These are phyloP conservation scores for Hylia prasina DNA, from an alignment of 2,113 vertebrate species.

Conservation along the genomic window DNA sequence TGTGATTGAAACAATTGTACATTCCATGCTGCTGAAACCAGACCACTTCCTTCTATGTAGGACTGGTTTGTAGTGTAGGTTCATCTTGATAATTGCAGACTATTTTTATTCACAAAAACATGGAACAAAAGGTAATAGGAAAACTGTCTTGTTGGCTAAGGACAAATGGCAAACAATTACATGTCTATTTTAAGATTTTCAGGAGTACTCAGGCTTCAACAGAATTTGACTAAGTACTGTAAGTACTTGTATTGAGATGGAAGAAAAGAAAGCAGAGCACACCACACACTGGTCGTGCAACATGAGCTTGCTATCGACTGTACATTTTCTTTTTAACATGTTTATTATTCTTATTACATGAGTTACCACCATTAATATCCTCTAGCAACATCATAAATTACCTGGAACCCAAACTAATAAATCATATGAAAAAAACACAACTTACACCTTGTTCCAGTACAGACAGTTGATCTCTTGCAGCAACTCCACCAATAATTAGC, in stretches of 20 bases:
- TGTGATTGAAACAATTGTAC: not conserved
- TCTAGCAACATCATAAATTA: not conserved
- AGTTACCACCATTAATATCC: not conserved
- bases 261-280: no score
- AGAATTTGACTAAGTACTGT: not conserved
- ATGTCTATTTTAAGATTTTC: not conserved
- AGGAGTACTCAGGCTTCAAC: not conserved
- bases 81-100: not conserved
- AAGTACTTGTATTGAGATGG: not conserved
- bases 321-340: not conserved
- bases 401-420: not conserved
- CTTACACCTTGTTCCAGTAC: constrained; percentile 90
- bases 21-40: not conserved
- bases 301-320: not conserved
- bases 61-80: not conserved
- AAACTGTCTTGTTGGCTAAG: not conserved
- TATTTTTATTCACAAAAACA: not conserved
- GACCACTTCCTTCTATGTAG: fast-evolving
- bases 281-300: no score
- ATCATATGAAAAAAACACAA: not conserved
- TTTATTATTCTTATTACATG: not conserved
- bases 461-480: constrained; percentile 92
- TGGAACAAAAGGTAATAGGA: not conserved
- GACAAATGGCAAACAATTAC: not conserved
- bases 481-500: constrained; percentile 93